Evolutionary conservation across 2,888 invertebrate species (phyloP).

Genomic region (Hyalella azteca): DNA sequence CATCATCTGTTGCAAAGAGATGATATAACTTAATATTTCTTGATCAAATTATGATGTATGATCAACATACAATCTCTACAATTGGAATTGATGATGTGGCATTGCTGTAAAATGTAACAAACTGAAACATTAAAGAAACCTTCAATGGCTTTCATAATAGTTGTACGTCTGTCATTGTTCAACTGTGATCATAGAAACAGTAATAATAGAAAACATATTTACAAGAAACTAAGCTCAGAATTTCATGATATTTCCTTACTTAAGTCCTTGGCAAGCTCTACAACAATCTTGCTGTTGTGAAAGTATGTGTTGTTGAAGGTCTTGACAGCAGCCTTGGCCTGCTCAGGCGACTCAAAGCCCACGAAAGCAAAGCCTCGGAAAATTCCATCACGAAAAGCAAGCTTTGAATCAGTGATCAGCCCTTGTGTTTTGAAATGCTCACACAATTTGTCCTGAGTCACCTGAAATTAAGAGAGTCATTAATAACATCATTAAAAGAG

Average conservation of each 20-base stretch:
- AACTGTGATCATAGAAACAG: too few species aligned
- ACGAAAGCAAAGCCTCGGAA: conserved; percentile 94
- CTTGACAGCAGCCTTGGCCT: conserved; percentile 77
- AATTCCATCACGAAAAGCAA: conserved; percentile 89
- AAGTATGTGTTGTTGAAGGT: conserved; percentile 85
- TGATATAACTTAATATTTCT: neutral
- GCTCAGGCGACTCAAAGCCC: conserved; percentile 82
- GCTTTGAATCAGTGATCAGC: conserved; percentile 87
- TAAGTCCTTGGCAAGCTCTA: conserved; percentile 69
- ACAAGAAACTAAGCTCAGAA: neutral
- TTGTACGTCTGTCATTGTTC: too few species aligned
- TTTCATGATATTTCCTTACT: conserved; percentile 56
- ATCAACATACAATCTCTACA: too few species aligned
- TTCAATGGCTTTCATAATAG: neutral
- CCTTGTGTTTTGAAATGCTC: conserved; percentile 81
- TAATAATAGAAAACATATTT: too few species aligned
- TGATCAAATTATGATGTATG: too few species aligned
- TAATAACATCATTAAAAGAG: neutral
- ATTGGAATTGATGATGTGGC: too few species aligned
- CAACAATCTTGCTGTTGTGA: conserved; percentile 79
- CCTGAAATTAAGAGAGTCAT: conserved; percentile 66
- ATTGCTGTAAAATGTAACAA: too few species aligned
- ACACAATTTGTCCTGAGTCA: conserved; percentile 77
- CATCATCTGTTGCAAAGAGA: conserved; percentile 11
- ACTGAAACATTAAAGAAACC: too few species aligned